Percentiles rank a stretch among this genome's conserved stretches.
These are phyloP conservation scores for Hermetia illucens DNA, from an alignment of 1,140 invertebrate species.

Conservation along the genomic window DNA sequence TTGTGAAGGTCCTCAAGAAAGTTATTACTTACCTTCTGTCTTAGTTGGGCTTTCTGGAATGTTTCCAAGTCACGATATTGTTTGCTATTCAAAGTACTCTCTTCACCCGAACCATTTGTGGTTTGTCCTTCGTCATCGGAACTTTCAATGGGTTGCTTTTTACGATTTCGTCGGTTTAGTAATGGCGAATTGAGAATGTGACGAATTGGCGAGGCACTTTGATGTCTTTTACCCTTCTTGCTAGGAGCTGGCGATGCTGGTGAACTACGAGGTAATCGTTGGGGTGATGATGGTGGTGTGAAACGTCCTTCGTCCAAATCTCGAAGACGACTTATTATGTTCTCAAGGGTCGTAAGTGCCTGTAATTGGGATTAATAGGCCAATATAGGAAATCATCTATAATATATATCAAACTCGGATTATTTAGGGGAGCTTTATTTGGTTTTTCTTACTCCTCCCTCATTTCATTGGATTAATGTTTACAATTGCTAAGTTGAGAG, in stretches of 20 bases:
- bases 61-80: conserved; percentile 82
- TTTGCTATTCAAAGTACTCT: conserved; percentile 37
- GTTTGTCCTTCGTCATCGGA: conserved; percentile 68
- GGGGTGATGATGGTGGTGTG: conserved; percentile 39
- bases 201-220: conserved; percentile 64
- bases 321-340: conserved; percentile 35
- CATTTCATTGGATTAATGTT: too few species aligned
- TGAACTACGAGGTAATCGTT: conserved; percentile 50
- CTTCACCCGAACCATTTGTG: conserved; percentile 37
- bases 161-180: conserved; percentile 54
- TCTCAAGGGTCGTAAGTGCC: conserved; percentile 39
- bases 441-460: too few species aligned
- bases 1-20: too few species aligned
- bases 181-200: conserved; percentile 70
- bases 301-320: conserved; percentile 33
- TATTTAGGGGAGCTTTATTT: too few species aligned
- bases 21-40: conserved; percentile 66
- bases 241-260: conserved; percentile 54
- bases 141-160: conserved; percentile 62
- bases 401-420: too few species aligned
- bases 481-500: too few species aligned
- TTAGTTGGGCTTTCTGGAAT: conserved; percentile 86
- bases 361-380: too few species aligned
- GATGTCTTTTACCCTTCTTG: conserved; percentile 55
- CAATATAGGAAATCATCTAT: too few species aligned